Base-by-base conservation (phyloP, 2,888 invertebrate species). In the Lasioglossum vierecki region DNA sequence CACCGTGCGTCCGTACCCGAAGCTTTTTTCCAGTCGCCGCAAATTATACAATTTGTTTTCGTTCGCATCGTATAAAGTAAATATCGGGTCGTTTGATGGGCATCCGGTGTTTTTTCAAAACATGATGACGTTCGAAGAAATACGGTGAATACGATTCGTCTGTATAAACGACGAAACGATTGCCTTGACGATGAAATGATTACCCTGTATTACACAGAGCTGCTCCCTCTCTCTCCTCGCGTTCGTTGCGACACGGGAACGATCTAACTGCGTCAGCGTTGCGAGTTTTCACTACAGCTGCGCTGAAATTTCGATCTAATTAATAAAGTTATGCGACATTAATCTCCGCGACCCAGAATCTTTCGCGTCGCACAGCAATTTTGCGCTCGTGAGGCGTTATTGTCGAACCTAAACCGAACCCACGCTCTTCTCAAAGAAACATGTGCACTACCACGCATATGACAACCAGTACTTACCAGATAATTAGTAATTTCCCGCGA, bases 271-370 rank as follows among this genome's bases (percentile, higher is more conserved):
- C 26, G 30, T 68, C 41, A 63, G 4, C 60, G 39, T 66, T n/a
- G n/a, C 26, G 35, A 18, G 41, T 72, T n/a, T 73, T 22, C 26
- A 53, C n/a, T 39, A 77, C 4, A 26, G n/a, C 57, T n/a, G 57
- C 9, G 60, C 18, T 53, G 72, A 73, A 72, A 30, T 41, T n/a
- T 49, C 22, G n/a, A 70, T 63, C 26, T 6, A 49, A 80, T 70
- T 74, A 75, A 78, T 78, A 75, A 75, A 57, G 18, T 75, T 41
- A 49, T 68, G 18, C 75, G 71, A 71, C 60, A 71, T 39, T 30
- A 78, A 75, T 74, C 57, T 73, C 26, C 41, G 18, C 63, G 30
- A 15, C 13, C 49, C n/a, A 73, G 63, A 72, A 77, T 53, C 63
- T 73, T 70, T 39, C 76, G 44, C 44, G 76, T 44, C 49, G 30